Conservation (phyloP, 2,888 invertebrate genomes). For the Leptopilina syphax region DNA sequence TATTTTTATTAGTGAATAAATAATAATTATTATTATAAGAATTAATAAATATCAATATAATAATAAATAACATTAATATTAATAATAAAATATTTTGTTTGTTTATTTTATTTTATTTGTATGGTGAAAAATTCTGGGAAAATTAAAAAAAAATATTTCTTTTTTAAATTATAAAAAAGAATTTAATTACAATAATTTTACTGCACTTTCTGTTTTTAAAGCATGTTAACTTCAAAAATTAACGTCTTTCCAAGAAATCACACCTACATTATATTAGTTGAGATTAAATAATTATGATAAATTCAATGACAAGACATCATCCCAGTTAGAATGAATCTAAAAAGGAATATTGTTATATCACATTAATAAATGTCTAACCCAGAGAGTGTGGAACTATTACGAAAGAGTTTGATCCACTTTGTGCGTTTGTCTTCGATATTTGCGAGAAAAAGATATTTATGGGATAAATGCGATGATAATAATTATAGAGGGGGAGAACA, state of each 20-base stretch:
- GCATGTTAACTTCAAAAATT: neutral
- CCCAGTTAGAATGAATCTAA: neutral
- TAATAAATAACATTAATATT: too few species aligned
- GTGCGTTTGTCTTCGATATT: constrained; percentile 24
- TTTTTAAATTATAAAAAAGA: too few species aligned
- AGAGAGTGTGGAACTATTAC: neutral
- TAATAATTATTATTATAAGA: too few species aligned
- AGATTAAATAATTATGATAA: constrained; percentile 27
- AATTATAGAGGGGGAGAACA: neutral
- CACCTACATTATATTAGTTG: neutral
- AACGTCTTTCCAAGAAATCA: constrained; percentile 7
- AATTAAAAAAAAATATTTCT: too few species aligned
- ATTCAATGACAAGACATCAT: constrained; percentile 13
- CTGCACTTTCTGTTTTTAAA: neutral
- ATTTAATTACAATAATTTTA: too few species aligned
- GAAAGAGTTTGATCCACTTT: constrained; percentile 26
- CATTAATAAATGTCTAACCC: neutral
- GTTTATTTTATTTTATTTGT: too few species aligned
- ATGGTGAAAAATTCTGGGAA: too few species aligned
- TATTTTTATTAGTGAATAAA: too few species aligned
- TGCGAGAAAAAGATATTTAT: constrained; percentile 37
- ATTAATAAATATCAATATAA: too few species aligned
- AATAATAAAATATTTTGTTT: too few species aligned
- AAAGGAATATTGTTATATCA: constrained; percentile 1
- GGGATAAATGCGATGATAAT: constrained; percentile 37